Conservation (phyloP, 2,797 vertebrate species). For the Xiphophorus birchmanni region DNA sequence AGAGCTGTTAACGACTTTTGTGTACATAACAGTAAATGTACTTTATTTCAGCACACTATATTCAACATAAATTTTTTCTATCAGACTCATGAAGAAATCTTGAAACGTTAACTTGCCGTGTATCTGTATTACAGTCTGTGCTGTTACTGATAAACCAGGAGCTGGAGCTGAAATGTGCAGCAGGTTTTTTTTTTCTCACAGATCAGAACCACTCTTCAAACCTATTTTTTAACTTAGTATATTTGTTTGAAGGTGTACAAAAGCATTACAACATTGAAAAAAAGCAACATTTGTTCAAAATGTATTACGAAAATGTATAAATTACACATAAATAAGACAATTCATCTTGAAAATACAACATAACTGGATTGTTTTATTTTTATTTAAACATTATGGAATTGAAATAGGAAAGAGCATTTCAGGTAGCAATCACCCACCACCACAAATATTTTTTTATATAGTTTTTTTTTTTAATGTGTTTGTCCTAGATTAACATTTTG, state of each 20-base stretch:
- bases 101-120: background rate
- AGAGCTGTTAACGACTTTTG: constrained; percentile 7
- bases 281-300: background rate
- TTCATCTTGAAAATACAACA: background rate
- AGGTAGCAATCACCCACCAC: background rate
- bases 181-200: background rate
- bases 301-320: background rate
- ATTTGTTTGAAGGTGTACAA: background rate
- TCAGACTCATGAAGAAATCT: background rate
- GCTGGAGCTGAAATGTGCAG: background rate
- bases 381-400: background rate
- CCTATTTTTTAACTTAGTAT: background rate
- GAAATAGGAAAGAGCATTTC: background rate
- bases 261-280: background rate
- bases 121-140: background rate
- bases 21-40: background rate
- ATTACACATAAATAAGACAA: background rate
- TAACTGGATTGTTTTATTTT: background rate
- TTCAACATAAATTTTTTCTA: background rate
- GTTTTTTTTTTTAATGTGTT: background rate
- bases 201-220: background rate
- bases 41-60: background rate
- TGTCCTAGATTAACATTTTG: background rate
- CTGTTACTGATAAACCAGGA: background rate
- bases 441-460: background rate